Evolutionary conservation across 2,888 invertebrate genomes (phyloP), one percentile per base, ranked within the genome.

Genomic region (Branchinecta sandiegonensis): DNA sequence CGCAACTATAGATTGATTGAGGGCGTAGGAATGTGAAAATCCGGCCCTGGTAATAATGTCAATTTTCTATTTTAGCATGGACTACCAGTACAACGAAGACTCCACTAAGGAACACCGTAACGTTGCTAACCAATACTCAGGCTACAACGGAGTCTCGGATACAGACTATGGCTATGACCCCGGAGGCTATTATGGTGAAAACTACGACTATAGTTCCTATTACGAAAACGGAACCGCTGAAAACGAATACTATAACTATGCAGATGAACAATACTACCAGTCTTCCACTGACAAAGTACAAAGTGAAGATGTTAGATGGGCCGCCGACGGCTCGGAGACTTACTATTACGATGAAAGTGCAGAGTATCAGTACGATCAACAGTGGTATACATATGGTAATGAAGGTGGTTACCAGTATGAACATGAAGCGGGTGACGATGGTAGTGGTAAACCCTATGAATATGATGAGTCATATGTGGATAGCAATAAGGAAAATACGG

Each of bases 181-280:
- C 46, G 12, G 23, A 68, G 67, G 46, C 37, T 14, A n/a, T 48
- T 68, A 67, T 46, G 68, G 67, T 70, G 86, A 85, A 77, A 85
- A 85, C 77, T 85, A 86, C 76, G 84, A 86, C 77, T 85, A 85
- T 76, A 86, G 85, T 77, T 84, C 85, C 77, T 85, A 85, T 77
- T 86, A 86, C 79, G 64, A 46, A 12, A 65, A 68, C 82, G 83
- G 74, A 85, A 85, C 37, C 37, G 37, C 37, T 37, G 37, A 37
- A 37, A 37, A 37, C 37, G 63, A 56, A 56, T 10, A 11, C 23
- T n/a, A 56, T 17, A 56, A 56, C 23, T 56, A 56, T 56, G 37
- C 37, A 67, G 67, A 67, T 67, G 17, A 69, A 13, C n/a, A 12
- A 4, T 46, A 7, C 6, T 14, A 68, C 11, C 11, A 67, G 66